Percentiles rank a stretch among this genome's conserved stretches.
Evolutionary conservation across 2,888 invertebrate species (phyloP).

Genomic region (Adelognathus sp.): DNA sequence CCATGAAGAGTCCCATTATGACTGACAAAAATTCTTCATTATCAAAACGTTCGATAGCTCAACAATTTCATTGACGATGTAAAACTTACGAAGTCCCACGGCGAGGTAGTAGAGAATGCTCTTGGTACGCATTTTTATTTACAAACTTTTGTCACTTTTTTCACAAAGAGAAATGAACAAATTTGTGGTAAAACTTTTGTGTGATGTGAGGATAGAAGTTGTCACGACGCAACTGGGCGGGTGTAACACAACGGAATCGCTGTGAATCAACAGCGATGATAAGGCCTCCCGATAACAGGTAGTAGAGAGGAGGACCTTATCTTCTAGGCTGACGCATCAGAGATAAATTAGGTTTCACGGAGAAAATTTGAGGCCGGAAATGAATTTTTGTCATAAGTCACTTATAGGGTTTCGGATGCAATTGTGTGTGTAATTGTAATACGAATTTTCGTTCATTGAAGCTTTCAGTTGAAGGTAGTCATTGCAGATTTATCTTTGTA

Average conservation of each 20-base stretch:
- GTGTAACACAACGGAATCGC: slow-evolving; percentile 52
- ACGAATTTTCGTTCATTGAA: background rate
- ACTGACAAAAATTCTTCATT: slow-evolving; percentile 81
- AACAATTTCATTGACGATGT: background rate
- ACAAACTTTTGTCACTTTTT: slow-evolving; percentile 3
- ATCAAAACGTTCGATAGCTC: slow-evolving; percentile 10
- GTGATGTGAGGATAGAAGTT: slow-evolving; percentile 1
- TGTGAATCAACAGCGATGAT: slow-evolving; percentile 75
- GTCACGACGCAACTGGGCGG: slow-evolving; percentile 33
- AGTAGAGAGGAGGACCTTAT: slow-evolving; percentile 66
- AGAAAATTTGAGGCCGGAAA: slow-evolving; percentile 38
- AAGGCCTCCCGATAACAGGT: slow-evolving; percentile 69
- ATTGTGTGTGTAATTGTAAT: background rate
- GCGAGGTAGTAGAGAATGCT: slow-evolving; percentile 72
- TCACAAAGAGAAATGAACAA: background rate
- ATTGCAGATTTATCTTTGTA: no score
- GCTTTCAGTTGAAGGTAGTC: no score
- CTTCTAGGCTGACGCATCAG: slow-evolving; percentile 63
- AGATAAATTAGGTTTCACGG: slow-evolving; percentile 63
- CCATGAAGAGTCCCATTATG: slow-evolving; percentile 86
- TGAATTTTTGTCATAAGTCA: no score
- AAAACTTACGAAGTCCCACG: slow-evolving; percentile 75
- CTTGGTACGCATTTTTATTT: slow-evolving; percentile 67
- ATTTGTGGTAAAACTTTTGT: background rate
- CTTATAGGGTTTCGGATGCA: no score